These are phyloP conservation scores for Geotrupes spiniger DNA, from an alignment of 2,888 invertebrate genomes.

Conservation along the genomic window DNA sequence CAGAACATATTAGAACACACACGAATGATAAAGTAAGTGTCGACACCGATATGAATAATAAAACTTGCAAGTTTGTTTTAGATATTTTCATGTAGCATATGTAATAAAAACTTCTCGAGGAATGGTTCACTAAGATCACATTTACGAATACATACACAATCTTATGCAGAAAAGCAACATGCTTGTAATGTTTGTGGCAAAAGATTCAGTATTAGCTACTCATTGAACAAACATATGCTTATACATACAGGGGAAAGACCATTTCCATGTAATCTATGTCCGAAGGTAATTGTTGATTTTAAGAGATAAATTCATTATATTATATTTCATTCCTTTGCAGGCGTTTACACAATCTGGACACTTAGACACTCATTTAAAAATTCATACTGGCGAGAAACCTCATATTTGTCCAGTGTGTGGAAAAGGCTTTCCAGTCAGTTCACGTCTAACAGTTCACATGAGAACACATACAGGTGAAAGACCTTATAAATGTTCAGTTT, in stretches of 20 bases:
- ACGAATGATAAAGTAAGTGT: conserved; percentile 25
- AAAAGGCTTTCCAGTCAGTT: conserved; percentile 28
- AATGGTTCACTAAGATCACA: conserved; percentile 32
- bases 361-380: conserved; percentile 32
- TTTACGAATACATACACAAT: conserved; percentile 29
- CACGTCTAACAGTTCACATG: conserved; percentile 33
- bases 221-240: conserved; percentile 32
- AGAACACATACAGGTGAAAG: conserved; percentile 34
- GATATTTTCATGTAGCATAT: conserved; percentile 27
- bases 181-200: conserved; percentile 30
- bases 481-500: conserved; percentile 31
- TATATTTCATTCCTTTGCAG: too few relatives aligned
- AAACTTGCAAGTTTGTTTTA: conserved; percentile 4
- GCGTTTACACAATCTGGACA: conserved; percentile 37
- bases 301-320: background rate
- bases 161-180: conserved; percentile 27
- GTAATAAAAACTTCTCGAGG: conserved; percentile 31
- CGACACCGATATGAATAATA: background rate
- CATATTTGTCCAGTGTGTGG: conserved; percentile 31
- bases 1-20: conserved; percentile 31
- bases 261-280: conserved; percentile 28
- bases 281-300: conserved; percentile 22
- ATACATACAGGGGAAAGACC: conserved; percentile 33
- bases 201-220: conserved; percentile 27
- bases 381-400: conserved; percentile 36